Evolutionary conservation across 2,797 vertebrate species (phyloP), one percentile per base, ranked within the genome.

Genomic region (Sebastes vulpes): DNA sequence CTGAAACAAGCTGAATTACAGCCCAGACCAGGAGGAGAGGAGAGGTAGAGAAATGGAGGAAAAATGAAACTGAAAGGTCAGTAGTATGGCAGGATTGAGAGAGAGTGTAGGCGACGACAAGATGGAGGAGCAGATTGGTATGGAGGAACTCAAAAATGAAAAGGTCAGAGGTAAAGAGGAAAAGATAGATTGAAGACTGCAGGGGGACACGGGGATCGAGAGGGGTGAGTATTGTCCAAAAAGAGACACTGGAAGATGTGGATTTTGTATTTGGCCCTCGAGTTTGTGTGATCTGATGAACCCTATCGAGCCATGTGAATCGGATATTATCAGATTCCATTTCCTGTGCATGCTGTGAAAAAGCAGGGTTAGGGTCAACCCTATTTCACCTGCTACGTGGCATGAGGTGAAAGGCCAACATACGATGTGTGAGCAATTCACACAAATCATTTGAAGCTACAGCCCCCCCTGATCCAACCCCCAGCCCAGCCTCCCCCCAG

Each of bases 1-100:
- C 95, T 96, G 94, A 95, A 96, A 96, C 95, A 96, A 92, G 94
- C 92, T 91, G 90, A 95, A 95, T 96, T 96, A 95, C 93, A 95
- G 89, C 94, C 90, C 76, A 88, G 89, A 91, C 91, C 86, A 90
- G 88, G 74, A 92, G 77, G 83, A 92, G 87, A 90, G 79, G 77
- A 87, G 82, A 85, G 84, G 85, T 86, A 86, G 88, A 90, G 86
- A 87, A 85, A 92, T 71, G 81, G 75, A 81, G 75, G 83, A 92
- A 84, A 90, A 94, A 91, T 89, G 90, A 89, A 91, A 92, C 84
- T 77, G 86, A 94, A 94, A 94, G 93, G 93, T 94, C 93, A 95
- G 85, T 82, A 23, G 79, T 65, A 82, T 87, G 90, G 86, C 83
- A 84, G 74, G 85, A 89, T 68, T 90, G 87, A 91, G 88, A 84